A percentile compares a stretch with the other conserved stretches of the same genome.
phyloP scores from a whole-genome alignment of 2,113 vertebrate genomes.

The Gambusia affinis region DNA sequence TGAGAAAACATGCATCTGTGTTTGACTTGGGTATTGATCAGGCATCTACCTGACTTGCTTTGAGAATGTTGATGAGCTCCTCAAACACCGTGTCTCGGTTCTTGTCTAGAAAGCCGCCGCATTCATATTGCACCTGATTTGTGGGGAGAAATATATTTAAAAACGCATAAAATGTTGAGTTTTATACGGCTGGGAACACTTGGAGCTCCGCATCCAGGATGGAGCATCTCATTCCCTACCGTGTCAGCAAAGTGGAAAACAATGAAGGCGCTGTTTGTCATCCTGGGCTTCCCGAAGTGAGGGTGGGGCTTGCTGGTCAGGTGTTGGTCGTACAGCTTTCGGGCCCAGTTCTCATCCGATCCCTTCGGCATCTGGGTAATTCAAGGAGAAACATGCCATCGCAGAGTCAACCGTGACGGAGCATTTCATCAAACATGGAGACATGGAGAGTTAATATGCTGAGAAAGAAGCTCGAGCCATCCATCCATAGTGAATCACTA shows the following conservation, averaged over 20 bases:
- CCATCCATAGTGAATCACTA: too few relatives aligned
- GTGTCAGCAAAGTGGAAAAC: conserved; percentile 83
- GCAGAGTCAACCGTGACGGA: neutral
- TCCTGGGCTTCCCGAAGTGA: conserved; percentile 81
- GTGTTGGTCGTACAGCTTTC: conserved; percentile 81
- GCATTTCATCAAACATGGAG: neutral
- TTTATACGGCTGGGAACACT: neutral
- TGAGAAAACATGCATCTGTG: rapidly evolving
- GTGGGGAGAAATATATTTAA: neutral
- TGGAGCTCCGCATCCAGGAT: neutral
- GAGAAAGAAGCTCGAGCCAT: neutral
- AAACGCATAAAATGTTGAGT: neutral
- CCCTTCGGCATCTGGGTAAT: conserved; percentile 83
- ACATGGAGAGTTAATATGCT: neutral
- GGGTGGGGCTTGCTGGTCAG: conserved; percentile 65
- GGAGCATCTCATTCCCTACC: conserved; percentile 55
- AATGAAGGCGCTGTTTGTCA: conserved; percentile 77
- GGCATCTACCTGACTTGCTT: conserved; percentile 82
- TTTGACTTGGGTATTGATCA: neutral
- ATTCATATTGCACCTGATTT: conserved; percentile 82
- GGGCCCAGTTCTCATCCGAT: conserved; percentile 82
- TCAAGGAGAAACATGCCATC: neutral
- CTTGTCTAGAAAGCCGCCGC: conserved; percentile 82
- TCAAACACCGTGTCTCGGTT: conserved; percentile 82
- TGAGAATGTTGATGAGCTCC: conserved; percentile 84